Evolutionary conservation across 1,140 invertebrate species (phyloP), one percentile per base, ranked within the genome.

Genomic region (Andricus grossulariae): DNA sequence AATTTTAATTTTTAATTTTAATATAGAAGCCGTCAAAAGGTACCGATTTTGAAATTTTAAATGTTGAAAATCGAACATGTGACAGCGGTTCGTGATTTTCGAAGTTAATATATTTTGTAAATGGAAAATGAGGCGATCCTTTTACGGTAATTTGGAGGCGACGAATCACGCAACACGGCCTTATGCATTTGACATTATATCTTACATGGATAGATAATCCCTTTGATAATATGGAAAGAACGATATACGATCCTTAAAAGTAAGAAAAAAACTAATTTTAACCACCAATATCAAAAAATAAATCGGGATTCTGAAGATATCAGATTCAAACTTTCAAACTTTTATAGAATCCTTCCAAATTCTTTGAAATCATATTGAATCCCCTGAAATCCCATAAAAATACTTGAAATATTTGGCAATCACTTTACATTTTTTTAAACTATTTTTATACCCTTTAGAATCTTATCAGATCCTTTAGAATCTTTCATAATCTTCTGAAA

Each of bases 121-220:
- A 79, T 88, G 74, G 84, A 81, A 83, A 87, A 80, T 80, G 75
- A 87, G 87, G 82, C 88, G 76, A 81, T 80, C 79, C 88, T 90
- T 87, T 84, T 89, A 90, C 19, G 86, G 88, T 50, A 86, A 73
- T 82, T 85, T 84, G 86, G 81, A 82, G 74, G 77, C 73, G 55
- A 57, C 81, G 82, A 87, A 86, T 85, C 79, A 79, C 73, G 73
- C 73, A 50, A 80, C 71, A 52, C 25, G 12, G 21, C 54, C 54
- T 39, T 32, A 66, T 15, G 16, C 15, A 39, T 66, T 52, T 18
- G 45, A 39, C n/a, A 7, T 39, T 10, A 7, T 66, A 3, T 39
- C 15, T 66, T n/a, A 5, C 39, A 66, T 66, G 21, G 32, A 7
- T 66, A 7, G 12, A 16, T 66, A 45, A 39, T 66, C 60, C 15